phyloP scores from a whole-genome alignment of 2,888 invertebrate genomes.

The Chesias legatella region DNA sequence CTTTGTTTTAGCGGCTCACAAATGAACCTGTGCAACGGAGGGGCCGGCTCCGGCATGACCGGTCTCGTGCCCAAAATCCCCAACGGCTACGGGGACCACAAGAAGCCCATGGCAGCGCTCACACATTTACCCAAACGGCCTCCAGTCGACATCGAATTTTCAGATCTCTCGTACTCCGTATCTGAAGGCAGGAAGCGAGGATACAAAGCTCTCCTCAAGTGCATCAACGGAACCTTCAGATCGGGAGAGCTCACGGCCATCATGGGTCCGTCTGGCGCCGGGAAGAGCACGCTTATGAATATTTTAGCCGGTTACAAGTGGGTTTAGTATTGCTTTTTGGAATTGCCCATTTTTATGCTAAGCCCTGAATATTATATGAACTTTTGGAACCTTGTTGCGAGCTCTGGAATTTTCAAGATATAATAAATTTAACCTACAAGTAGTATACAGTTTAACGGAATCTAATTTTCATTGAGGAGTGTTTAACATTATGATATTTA shows the following conservation, averaged over 20 bases:
- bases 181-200: conserved; percentile 90
- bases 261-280: conserved; percentile 94
- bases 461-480: too few relatives aligned
- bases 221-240: conserved; percentile 92
- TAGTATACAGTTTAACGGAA: too few relatives aligned
- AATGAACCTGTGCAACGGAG: conserved; percentile 87
- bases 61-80: conserved; percentile 85
- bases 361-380: background rate
- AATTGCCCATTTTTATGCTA: conserved; percentile 3
- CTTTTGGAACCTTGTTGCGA: background rate
- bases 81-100: conserved; percentile 85
- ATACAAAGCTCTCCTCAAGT: conserved; percentile 92
- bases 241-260: conserved; percentile 97
- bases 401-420: background rate
- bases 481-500: too few relatives aligned
- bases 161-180: conserved; percentile 92
- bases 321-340: conserved; percentile 45
- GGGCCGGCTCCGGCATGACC: conserved; percentile 70
- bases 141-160: conserved; percentile 94
- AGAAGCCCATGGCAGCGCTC: conserved; percentile 87
- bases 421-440: too few relatives aligned
- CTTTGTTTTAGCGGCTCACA: conserved; percentile 83
- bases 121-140: conserved; percentile 92
- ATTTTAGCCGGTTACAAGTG: conserved; percentile 93
- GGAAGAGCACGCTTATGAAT: conserved; percentile 92